A percentile compares a stretch with the other conserved stretches of the same genome.
phyloP scores from a whole-genome alignment of 2,113 vertebrate genomes.

The Lasiurus borealis region DNA sequence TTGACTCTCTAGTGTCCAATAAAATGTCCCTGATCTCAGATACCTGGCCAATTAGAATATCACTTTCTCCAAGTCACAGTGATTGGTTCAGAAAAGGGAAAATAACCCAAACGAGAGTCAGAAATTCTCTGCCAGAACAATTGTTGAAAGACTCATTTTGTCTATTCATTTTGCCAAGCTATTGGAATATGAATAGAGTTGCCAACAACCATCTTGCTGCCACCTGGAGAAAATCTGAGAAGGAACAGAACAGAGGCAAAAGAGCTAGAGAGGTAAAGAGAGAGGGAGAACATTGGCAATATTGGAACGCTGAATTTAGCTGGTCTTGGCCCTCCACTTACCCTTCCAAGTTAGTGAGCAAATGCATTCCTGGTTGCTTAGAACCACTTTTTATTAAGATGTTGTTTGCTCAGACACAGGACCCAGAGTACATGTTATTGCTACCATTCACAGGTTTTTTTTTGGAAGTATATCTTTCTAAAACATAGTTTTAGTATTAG shows the following conservation, averaged over 20 bases:
- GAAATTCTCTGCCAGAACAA: conserved; percentile 38
- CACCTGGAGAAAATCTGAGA: conserved; percentile 62
- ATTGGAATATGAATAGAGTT: neutral
- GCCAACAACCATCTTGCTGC: conserved; percentile 58
- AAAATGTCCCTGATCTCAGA: conserved; percentile 6
- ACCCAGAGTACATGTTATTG: neutral
- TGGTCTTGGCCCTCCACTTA: neutral
- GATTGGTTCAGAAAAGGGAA: conserved; percentile 46
- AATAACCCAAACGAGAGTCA: conserved; percentile 46
- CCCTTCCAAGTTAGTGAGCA: neutral
- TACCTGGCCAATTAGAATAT: neutral
- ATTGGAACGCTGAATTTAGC: too few species aligned
- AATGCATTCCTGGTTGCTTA: neutral
- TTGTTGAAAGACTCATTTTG: conserved; percentile 57
- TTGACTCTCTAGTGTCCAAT: neutral
- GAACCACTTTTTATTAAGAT: neutral
- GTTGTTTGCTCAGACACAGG: neutral
- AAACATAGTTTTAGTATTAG: neutral
- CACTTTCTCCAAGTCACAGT: neutral
- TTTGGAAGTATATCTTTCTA: conserved; percentile 8
- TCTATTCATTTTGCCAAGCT: conserved; percentile 28
- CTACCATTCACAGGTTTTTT: neutral
- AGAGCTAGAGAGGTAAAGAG: neutral
- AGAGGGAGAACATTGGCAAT: neutral
- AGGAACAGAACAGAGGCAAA: neutral